Evolutionary conservation across 2,888 invertebrate genomes (phyloP).

Genomic region (Chrysodeixis includens): DNA sequence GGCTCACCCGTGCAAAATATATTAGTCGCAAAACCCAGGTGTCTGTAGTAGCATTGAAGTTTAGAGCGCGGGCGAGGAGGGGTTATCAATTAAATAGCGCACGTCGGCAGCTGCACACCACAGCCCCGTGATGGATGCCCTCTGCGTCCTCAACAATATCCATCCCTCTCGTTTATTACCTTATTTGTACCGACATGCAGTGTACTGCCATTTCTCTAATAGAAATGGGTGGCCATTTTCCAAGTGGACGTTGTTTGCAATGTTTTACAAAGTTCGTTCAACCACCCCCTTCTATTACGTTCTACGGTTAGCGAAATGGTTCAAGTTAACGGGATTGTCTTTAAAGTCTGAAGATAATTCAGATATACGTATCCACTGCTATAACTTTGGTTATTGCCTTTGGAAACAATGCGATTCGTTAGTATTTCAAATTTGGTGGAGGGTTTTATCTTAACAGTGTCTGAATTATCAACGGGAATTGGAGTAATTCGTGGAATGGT

Average conservation of each 20-base stretch:
- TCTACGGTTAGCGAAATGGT: slow-evolving; percentile 46
- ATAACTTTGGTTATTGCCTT: slow-evolving; percentile 46
- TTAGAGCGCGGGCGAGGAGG: slow-evolving; percentile 35
- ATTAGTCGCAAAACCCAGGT: slow-evolving; percentile 50
- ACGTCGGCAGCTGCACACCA: slow-evolving; percentile 58
- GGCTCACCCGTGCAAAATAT: slow-evolving; percentile 45
- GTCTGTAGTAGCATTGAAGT: slow-evolving; percentile 48
- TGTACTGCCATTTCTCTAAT: slow-evolving; percentile 50
- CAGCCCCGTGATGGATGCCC: slow-evolving; percentile 61
- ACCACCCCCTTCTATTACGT: slow-evolving; percentile 41
- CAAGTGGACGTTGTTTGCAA: slow-evolving; percentile 46
- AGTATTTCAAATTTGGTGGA: slow-evolving; percentile 14
- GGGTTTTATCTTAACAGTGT: slow-evolving; percentile 17
- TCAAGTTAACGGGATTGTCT: slow-evolving; percentile 52
- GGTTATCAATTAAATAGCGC: slow-evolving; percentile 66
- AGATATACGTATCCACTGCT: slow-evolving; percentile 35
- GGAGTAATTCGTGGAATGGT: slow-evolving; percentile 33
- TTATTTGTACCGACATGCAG: slow-evolving; percentile 61
- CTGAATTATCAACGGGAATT: slow-evolving; percentile 30
- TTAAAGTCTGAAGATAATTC: slow-evolving; percentile 51
- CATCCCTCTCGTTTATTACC: slow-evolving; percentile 67
- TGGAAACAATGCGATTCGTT: slow-evolving; percentile 38
- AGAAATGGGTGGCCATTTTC: slow-evolving; percentile 46
- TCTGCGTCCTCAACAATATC: slow-evolving; percentile 60
- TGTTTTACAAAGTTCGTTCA: slow-evolving; percentile 48